Evolutionary conservation across 2,888 invertebrate genomes (phyloP).

Genomic region (Acrocera orbiculus): DNA sequence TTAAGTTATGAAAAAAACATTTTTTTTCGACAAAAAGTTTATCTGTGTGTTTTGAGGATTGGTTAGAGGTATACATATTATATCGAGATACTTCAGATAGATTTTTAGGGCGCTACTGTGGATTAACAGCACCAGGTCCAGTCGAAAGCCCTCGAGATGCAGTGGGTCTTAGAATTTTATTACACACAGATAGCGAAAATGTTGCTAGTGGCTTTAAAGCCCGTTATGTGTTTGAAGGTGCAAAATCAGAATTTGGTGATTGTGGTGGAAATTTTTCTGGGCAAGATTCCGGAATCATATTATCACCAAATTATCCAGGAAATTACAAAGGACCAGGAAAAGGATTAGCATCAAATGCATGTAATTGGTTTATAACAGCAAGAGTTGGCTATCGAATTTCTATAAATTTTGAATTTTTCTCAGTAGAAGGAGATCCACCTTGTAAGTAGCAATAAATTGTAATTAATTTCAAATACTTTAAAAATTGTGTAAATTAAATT

Average conservation of each 20-base stretch:
- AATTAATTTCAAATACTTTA: not conserved
- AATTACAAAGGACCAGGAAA: constrained; percentile 72
- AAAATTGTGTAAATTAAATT: not conserved
- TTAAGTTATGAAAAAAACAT: not conserved
- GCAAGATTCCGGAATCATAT: constrained; percentile 63
- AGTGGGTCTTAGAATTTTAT: constrained; percentile 67
- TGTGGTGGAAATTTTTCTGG: constrained; percentile 84
- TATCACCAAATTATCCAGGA: constrained; percentile 78
- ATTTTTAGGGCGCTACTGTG: constrained; percentile 83
- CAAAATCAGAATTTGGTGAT: constrained; percentile 77
- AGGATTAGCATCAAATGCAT: constrained; percentile 69
- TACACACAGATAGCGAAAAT: constrained; percentile 72
- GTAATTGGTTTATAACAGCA: constrained; percentile 92
- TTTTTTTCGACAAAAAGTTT: constrained; percentile 1
- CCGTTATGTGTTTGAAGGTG: constrained; percentile 79
- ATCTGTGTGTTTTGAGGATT: constrained; percentile 69
- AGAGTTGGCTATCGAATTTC: constrained; percentile 72
- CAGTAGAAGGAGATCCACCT: constrained; percentile 81
- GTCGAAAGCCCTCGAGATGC: constrained; percentile 83
- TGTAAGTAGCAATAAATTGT: constrained; percentile 33
- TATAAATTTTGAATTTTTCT: constrained; percentile 79
- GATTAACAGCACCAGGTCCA: constrained; percentile 81
- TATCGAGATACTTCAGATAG: constrained; percentile 67
- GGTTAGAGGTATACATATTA: constrained; percentile 84
- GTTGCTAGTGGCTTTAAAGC: constrained; percentile 95